Conservation (phyloP, 1,140 invertebrate species). For the Platorchestia sp. region DNA sequence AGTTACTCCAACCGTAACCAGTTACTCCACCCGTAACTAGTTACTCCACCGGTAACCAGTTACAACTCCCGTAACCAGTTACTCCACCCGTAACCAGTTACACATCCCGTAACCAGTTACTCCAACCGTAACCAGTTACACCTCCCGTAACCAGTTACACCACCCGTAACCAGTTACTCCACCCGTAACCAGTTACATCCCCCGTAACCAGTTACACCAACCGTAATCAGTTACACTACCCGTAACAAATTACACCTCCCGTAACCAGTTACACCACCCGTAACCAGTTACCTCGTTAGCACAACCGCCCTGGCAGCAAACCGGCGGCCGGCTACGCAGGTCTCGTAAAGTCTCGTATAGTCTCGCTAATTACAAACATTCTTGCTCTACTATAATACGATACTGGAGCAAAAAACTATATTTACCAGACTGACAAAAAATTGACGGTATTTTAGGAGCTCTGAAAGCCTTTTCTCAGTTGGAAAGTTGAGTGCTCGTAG, state of each 20-base stretch:
- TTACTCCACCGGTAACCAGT: background rate
- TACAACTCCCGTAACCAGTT: background rate
- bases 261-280: background rate
- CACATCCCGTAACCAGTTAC: background rate
- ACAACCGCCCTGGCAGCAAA: background rate
- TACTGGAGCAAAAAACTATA: background rate
- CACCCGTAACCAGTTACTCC: background rate
- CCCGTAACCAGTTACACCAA: background rate
- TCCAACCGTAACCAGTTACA: background rate
- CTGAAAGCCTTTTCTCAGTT: background rate
- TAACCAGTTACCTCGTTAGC: background rate
- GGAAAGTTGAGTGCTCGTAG: background rate
- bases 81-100: background rate
- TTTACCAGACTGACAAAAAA: background rate
- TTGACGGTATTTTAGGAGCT: background rate
- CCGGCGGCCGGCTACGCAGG: background rate
- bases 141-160: background rate
- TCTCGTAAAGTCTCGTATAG: background rate
- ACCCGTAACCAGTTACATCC: background rate
- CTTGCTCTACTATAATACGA: slow-evolving; percentile 15
- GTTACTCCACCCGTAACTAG: background rate
- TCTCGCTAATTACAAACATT: slow-evolving; percentile 14
- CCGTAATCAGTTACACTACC: background rate
- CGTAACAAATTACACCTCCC: background rate
- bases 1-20: background rate